phyloP scores from a whole-genome alignment of 2,888 invertebrate genomes.

The Thymelicus sylvestris region DNA sequence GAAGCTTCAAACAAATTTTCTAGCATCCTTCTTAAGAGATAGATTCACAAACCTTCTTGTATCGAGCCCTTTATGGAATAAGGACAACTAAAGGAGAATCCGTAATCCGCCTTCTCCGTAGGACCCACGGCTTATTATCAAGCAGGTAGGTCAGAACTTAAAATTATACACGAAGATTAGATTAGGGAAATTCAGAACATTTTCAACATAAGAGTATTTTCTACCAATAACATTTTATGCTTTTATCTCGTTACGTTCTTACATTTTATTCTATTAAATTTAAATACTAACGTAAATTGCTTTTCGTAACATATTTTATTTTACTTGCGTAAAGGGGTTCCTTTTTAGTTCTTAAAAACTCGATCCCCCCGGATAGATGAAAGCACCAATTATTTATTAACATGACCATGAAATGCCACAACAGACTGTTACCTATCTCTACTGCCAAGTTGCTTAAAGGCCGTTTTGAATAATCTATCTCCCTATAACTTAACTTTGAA shows the following conservation, averaged over 20 bases:
- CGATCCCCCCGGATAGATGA: too few species aligned
- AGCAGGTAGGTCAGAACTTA: constrained; percentile 42
- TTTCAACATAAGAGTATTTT: not conserved
- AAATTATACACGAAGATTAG: constrained; percentile 23
- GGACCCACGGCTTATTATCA: constrained; percentile 31
- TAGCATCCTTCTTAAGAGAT: constrained; percentile 69
- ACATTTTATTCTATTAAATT: not conserved
- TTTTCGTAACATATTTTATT: too few species aligned
- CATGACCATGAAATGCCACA: too few species aligned
- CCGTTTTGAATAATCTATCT: too few species aligned
- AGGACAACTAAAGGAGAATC: constrained; percentile 59
- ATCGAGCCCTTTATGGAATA: constrained; percentile 73
- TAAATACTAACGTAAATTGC: too few species aligned
- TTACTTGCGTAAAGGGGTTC: too few species aligned
- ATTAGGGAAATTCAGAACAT: constrained; percentile 2
- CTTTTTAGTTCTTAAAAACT: too few species aligned
- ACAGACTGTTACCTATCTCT: too few species aligned
- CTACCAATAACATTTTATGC: not conserved
- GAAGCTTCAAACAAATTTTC: constrained; percentile 78
- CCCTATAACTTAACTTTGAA: too few species aligned
- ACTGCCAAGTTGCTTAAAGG: too few species aligned
- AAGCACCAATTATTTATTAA: too few species aligned
- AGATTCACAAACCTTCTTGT: constrained; percentile 50
- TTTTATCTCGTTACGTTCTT: not conserved
- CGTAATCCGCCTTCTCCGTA: constrained; percentile 62